phyloP scores from a whole-genome alignment of 2,888 invertebrate genomes.

The Drosophila mercatorum region DNA sequence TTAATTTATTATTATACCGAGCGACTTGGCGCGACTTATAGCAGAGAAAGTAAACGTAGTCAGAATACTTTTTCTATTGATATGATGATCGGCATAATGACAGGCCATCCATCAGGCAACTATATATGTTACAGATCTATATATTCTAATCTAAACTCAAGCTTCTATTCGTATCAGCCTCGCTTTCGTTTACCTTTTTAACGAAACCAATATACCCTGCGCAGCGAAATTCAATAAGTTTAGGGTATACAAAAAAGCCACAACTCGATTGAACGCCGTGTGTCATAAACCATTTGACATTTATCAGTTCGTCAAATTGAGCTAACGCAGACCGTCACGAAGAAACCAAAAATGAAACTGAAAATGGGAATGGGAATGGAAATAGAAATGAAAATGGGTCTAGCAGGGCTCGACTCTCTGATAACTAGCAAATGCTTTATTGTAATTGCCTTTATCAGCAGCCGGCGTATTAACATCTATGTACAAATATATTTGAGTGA shows the following conservation, averaged over 20 bases:
- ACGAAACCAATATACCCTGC: not conserved
- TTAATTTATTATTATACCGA: not conserved
- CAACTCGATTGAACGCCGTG: conserved; percentile 11
- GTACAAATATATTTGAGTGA: too few species aligned
- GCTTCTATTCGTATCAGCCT: too few species aligned
- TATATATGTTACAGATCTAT: too few species aligned
- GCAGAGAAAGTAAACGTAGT: too few species aligned
- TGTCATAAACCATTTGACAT: conserved; percentile 64
- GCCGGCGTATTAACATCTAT: not conserved
- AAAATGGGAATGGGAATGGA: conserved; percentile 13
- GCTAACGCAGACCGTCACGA: conserved; percentile 28
- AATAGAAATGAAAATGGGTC: conserved; percentile 8
- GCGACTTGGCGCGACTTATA: too few species aligned
- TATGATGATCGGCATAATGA: too few species aligned
- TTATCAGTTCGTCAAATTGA: conserved; percentile 69
- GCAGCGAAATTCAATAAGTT: not conserved
- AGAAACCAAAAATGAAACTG: conserved; percentile 6
- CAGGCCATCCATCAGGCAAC: too few species aligned
- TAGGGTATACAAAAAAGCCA: not conserved
- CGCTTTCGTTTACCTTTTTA: too few species aligned
- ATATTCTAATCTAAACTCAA: too few species aligned
- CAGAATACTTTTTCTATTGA: too few species aligned
- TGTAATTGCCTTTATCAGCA: conserved; percentile 26
- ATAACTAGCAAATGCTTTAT: conserved; percentile 36
- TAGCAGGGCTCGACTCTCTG: not conserved